Conservation (phyloP, 64 coral and sea anemone genomes). For the Pocillopora damicornis region DNA sequence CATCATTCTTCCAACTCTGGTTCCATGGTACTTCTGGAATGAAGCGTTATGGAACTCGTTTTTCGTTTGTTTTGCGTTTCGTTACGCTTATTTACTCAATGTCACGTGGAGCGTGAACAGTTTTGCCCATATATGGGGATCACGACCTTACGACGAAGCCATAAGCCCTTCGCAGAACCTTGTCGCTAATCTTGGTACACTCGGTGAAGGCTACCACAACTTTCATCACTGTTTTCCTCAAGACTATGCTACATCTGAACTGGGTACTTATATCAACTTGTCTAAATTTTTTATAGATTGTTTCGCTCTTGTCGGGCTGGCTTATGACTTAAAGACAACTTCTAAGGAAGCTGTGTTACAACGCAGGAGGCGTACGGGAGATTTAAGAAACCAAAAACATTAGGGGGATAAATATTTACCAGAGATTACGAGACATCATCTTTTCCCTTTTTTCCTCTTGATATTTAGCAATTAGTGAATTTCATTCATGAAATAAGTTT, state of each 20-base stretch:
- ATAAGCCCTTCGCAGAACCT: conserved; percentile 49
- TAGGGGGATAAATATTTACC: background rate
- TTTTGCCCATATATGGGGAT: conserved; percentile 59
- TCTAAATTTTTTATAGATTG: conserved; percentile 33
- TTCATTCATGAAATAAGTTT: background rate
- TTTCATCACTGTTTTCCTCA: conserved; percentile 74
- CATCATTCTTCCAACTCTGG: conserved; percentile 40
- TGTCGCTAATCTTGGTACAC: background rate
- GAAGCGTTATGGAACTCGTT: conserved; percentile 39
- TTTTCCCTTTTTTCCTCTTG: no score
- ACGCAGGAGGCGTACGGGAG: conserved; percentile 40
- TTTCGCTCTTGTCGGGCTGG: conserved; percentile 24
- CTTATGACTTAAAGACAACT: conserved; percentile 41
- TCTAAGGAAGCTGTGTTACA: conserved; percentile 27
- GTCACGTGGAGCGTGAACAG: conserved; percentile 64
- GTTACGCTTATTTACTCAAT: conserved; percentile 49
- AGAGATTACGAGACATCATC: no score
- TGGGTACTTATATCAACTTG: conserved; percentile 31
- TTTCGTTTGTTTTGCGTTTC: conserved; percentile 51
- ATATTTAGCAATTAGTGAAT: background rate
- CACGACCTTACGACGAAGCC: conserved; percentile 55
- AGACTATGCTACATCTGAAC: conserved; percentile 63
- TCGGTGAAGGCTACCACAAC: conserved; percentile 66
- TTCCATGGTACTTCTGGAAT: conserved; percentile 54
- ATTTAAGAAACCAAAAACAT: background rate